Conservation (phyloP, 2,888 invertebrate genomes). For the Chrysina gloriosa region DNA sequence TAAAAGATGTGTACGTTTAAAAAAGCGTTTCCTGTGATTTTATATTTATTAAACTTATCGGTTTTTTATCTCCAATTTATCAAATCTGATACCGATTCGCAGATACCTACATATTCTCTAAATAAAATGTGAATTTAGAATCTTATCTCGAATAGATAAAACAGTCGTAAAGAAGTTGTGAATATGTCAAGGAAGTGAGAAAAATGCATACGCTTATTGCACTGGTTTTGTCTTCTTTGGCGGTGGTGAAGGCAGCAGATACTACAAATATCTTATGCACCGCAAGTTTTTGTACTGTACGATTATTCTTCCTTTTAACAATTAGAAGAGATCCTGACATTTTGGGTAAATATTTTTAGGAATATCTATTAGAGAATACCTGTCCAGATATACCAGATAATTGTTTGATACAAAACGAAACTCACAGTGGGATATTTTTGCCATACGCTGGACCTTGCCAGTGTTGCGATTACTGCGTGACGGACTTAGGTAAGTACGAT, state of each 20-base stretch:
- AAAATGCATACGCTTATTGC: not conserved
- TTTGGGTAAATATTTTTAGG: not conserved
- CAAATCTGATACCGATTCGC: not conserved
- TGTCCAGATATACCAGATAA: constrained; percentile 58
- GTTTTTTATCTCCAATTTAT: constrained; percentile 9
- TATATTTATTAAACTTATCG: not conserved
- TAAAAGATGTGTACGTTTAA: no score
- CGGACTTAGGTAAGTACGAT: constrained; percentile 66
- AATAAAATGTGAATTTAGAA: not conserved
- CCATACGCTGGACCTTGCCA: constrained; percentile 72
- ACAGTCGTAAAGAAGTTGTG: not conserved
- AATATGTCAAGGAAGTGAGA: not conserved
- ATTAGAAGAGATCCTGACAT: not conserved
- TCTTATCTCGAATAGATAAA: not conserved
- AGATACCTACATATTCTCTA: not conserved
- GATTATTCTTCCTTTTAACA: not conserved
- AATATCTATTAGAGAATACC: not conserved
- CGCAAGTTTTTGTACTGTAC: not conserved
- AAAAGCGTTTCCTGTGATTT: constrained; percentile 1
- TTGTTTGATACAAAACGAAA: constrained; percentile 69
- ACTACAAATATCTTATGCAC: constrained; percentile 11
- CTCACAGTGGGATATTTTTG: constrained; percentile 68
- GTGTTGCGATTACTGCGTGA: constrained; percentile 73
- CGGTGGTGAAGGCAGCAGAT: not conserved
- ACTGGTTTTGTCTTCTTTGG: constrained; percentile 4